These are phyloP conservation scores for Slavum lentiscoides DNA, from an alignment of 2,888 invertebrate genomes.

Conservation along the genomic window DNA sequence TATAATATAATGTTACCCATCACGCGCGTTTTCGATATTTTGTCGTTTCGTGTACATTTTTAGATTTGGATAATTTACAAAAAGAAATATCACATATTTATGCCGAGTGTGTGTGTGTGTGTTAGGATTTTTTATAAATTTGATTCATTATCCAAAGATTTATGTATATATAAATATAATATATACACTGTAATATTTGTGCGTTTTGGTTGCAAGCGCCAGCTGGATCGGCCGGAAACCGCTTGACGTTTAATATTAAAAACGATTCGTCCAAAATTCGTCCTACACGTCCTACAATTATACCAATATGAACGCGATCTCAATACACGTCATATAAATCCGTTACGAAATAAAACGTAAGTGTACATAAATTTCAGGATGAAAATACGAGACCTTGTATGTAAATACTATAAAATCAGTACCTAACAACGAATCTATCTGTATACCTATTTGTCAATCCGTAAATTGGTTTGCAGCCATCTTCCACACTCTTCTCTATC, in stretches of 20 bases:
- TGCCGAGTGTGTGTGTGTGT: not conserved
- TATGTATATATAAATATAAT: not conserved
- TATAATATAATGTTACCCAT: constrained; percentile 14
- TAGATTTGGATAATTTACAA: constrained; percentile 43
- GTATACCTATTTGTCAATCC: too few relatives aligned
- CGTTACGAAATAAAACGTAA: too few relatives aligned
- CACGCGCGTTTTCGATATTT: constrained; percentile 34
- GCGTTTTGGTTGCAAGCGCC: not conserved
- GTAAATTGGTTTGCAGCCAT: too few relatives aligned
- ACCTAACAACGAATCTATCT: too few relatives aligned
- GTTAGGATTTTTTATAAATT: not conserved
- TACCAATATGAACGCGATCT: too few relatives aligned
- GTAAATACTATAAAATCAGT: too few relatives aligned
- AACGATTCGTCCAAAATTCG: not conserved
- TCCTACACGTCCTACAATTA: not conserved
- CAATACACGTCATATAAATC: too few relatives aligned
- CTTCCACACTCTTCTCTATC: too few relatives aligned
- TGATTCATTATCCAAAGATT: not conserved
- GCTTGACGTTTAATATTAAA: not conserved
- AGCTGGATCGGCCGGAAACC: not conserved
- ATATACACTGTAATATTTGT: not conserved
- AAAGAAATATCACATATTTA: constrained; percentile 6
- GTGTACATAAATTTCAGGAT: too few relatives aligned
- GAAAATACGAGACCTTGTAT: too few relatives aligned
- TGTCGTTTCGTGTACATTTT: constrained; percentile 39